Base-by-base conservation (phyloP, 1,140 invertebrate species). In the Planococcus citri region DNA sequence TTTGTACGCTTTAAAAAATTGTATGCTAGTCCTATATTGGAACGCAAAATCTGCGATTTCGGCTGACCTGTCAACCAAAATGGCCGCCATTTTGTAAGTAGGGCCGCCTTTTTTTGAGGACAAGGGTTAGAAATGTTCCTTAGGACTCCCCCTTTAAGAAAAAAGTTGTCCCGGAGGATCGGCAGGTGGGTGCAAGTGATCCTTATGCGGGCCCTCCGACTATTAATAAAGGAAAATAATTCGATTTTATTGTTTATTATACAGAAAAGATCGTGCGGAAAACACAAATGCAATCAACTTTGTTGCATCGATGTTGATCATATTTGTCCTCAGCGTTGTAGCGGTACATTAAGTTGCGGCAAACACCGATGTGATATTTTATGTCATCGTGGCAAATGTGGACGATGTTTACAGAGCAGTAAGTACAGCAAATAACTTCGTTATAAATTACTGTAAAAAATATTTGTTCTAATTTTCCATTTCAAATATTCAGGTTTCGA, bases 261-360 rank as follows among this genome's bases (percentile, higher is more conserved):
- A 33, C 75, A 86, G 82, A 92, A 91, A 78, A 81, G 88, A 72
- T 85, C 84, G 0, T 97, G 93, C 80, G 90, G 89, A 0, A 87
- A 89, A 71, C 94, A 96, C 77, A 94, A 92, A 74, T 97, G 95
- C 79, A 87, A 90, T 72, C 85, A 88, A 69, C 76, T 83, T 27
- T 94, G 94, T 77, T 98, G 95, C 76, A 89, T 90, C 70, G 87
- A 91, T 72, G 80, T 87, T 22, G 88, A 92, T 67, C 95, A 98
- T 77, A 80, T 87, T 29, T 98, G 95, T 80, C 85, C 86, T 0
- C 78, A 91, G 72, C 83, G 86, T 41, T 97, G 94, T 80, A 89
- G 87, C 17, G 87, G 87, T 72, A 86, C 83, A 1, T 80, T 97
- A 0, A 85, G 83, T 38, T 98, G 95, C 78, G 91, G 92, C 27